Conservation (phyloP, 1,140 invertebrate species). For the Apis mellifera region DNA sequence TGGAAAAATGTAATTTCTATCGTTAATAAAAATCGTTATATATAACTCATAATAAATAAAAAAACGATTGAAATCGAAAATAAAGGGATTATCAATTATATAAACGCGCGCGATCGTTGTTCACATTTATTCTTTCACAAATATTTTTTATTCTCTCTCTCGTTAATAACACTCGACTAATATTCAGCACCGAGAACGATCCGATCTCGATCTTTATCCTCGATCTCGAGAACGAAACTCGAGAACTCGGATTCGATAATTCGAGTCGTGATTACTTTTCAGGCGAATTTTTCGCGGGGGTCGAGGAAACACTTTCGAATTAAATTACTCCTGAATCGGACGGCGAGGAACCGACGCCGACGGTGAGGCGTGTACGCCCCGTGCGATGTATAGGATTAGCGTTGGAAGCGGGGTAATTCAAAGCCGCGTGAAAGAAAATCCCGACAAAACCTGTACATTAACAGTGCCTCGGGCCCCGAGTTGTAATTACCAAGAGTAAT, state of each 20-base stretch:
- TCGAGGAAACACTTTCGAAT: neutral
- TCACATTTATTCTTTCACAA: no score
- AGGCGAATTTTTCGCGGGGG: slow-evolving; percentile 8
- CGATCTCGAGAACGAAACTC: neutral
- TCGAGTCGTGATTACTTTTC: neutral
- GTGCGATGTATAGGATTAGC: neutral
- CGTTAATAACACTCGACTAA: no score
- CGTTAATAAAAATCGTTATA: no score
- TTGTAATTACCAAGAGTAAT: slow-evolving; percentile 70
- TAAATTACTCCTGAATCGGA: neutral
- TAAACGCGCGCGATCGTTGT: no score
- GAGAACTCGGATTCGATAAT: neutral
- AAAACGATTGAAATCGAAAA: no score
- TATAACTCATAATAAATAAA: no score
- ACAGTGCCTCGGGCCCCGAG: neutral
- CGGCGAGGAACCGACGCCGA: neutral
- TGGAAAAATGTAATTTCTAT: no score
- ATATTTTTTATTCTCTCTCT: no score
- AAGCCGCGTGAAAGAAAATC: slow-evolving; percentile 6
- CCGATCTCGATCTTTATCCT: neutral
- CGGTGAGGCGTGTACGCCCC: neutral
- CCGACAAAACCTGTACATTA: slow-evolving; percentile 18
- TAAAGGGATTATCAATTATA: no score
- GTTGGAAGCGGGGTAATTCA: neutral
- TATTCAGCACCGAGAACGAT: no score